A percentile compares a stretch with the other conserved stretches of the same genome.
These are phyloP conservation scores for Germaria angustata DNA, from an alignment of 2,888 invertebrate species.

Conservation along the genomic window DNA sequence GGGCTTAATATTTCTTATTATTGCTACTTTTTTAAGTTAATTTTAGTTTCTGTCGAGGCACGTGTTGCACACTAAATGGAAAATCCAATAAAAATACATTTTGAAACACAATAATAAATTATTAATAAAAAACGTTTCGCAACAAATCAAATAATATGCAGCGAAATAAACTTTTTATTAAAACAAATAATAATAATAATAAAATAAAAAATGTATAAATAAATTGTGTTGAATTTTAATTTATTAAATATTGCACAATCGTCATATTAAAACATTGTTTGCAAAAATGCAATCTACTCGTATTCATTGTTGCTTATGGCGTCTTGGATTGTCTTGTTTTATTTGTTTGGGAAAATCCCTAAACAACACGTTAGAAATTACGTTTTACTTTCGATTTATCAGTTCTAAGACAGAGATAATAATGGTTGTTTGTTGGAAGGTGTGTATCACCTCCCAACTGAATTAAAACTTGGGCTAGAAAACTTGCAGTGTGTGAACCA, in stretches of 20 bases:
- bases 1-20: slow-evolving; percentile 30
- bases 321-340: background rate
- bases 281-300: no score
- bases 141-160: background rate
- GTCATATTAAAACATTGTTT: no score
- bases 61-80: slow-evolving; percentile 24
- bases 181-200: no score
- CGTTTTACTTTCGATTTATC: background rate
- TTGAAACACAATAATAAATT: background rate
- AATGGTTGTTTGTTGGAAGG: no score
- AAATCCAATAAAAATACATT: slow-evolving; percentile 6
- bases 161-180: background rate
- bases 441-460: no score
- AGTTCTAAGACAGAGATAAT: no score
- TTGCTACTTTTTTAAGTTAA: background rate
- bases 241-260: no score
- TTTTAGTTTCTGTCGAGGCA: background rate
- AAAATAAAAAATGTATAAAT: no score
- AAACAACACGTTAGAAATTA: background rate
- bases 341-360: background rate
- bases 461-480: no score
- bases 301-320: background rate
- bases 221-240: no score
- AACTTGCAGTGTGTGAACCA: no score
- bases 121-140: background rate